Base-by-base conservation (phyloP, 2,113 vertebrate genomes). In the Aythya baeri region DNA sequence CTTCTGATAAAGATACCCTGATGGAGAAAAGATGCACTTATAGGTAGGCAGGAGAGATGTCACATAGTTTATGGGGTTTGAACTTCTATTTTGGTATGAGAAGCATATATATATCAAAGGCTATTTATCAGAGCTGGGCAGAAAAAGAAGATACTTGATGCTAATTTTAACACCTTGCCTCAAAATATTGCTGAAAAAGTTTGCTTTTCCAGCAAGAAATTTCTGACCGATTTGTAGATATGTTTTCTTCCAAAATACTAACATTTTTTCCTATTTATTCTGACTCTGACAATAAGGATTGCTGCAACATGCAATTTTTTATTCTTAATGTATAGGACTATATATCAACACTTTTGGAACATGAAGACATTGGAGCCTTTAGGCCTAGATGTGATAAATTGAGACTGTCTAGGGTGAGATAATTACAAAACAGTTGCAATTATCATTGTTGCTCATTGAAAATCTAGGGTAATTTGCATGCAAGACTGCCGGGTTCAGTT, bases 341-440 rank as follows among this genome's bases (percentile, higher is more conserved):
- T 7, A 25, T 70, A 88, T 65, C 3, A 4, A 78, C 93, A 79
- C 83, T 88, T 84, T 17, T 49, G 80, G 38, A 75, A 86, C 81
- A 88, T 78, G 70, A 86, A 91, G 76, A 44, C 5, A 0, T 57
- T 61, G 88, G 34, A 84, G 88, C 92, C 86, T 93, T 76, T 71
- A 93, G 88, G 75, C 83, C 79, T 84, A 52, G 34, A 38, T 89
- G 26, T 94, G 86, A 96, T 76, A 86, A 95, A 83, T 31, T 59
- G 76, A 43, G 71, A 61, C 26, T 68, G 58, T 95, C 86, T 90
- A 21, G 78, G 89, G 72, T 68, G 61, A 93, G 92, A 89, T 88
- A 93, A 94, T 94, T 87, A 84, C 70, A 62, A 94, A 80, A 83
- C 74, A 49, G 50, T 89, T 83, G 88, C 91, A 96, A 93, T 92